Evolutionary conservation across 2,113 vertebrate genomes (phyloP).

Genomic region (Micromys minutus): DNA sequence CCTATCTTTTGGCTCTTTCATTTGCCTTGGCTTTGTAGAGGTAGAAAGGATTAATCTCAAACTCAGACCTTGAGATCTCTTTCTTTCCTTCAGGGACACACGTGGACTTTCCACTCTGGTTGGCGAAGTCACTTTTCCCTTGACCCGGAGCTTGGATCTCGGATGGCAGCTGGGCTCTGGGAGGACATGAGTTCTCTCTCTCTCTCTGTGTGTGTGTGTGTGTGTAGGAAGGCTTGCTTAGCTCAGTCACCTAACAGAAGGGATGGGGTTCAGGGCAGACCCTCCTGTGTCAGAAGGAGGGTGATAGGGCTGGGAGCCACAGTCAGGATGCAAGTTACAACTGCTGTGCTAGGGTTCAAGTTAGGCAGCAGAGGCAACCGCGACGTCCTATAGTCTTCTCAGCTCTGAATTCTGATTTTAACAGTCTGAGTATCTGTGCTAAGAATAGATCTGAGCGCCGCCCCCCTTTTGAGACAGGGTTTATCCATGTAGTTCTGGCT

Average conservation of each 20-base stretch:
- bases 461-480: neutral
- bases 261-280: neutral
- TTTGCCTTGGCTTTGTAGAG: neutral
- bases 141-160: fast-evolving
- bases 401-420: neutral
- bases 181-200: too few relatives aligned
- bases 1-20: neutral
- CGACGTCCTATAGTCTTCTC: neutral
- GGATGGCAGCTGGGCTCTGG: neutral
- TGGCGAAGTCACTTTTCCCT: neutral
- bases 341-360: neutral
- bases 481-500: neutral
- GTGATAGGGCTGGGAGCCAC: neutral
- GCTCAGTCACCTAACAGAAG: neutral
- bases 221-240: too few relatives aligned
- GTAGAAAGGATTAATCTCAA: neutral
- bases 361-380: too few relatives aligned
- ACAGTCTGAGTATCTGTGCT: constrained; percentile 19
- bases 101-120: neutral
- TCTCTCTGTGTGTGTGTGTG: too few relatives aligned
- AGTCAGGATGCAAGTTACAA: neutral
- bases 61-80: neutral
- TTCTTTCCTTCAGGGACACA: fast-evolving
- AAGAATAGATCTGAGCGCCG: neutral
- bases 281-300: neutral